Conservation (phyloP, 92 coral and sea anemone species). For the Epizoanthus fatuus region DNA sequence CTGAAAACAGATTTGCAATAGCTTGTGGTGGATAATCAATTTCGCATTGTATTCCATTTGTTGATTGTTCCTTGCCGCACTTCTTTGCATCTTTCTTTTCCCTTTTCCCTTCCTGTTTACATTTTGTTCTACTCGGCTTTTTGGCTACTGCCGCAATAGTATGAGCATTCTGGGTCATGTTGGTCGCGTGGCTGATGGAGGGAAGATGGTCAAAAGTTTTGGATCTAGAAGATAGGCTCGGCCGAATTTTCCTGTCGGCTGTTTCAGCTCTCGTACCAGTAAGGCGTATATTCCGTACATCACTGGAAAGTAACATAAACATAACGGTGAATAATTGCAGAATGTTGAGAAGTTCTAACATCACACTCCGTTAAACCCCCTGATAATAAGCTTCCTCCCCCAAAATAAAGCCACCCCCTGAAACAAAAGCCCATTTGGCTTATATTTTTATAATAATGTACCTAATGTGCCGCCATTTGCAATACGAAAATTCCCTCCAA, state of each 20-base stretch:
- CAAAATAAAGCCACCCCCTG: too few relatives aligned
- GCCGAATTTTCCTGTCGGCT: constrained; percentile 38
- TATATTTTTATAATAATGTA: too few relatives aligned
- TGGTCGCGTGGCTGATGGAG: constrained; percentile 41
- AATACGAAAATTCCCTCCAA: too few relatives aligned
- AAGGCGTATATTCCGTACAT: constrained; percentile 70
- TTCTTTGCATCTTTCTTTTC: neutral
- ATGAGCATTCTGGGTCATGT: constrained; percentile 11
- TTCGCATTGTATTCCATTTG: neutral
- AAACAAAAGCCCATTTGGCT: too few relatives aligned
- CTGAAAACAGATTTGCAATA: neutral
- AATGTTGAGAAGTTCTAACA: too few relatives aligned
- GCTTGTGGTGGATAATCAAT: neutral
- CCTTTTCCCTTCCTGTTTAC: neutral
- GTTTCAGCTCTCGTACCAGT: constrained; percentile 77
- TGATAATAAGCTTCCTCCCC: neutral
- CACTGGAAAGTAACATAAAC: constrained; percentile 39
- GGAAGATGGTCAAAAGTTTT: constrained; percentile 51
- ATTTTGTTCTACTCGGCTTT: neutral
- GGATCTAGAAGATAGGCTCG: constrained; percentile 34
- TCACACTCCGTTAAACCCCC: too few relatives aligned
- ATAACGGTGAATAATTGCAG: neutral
- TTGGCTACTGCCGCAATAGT: constrained; percentile 20
- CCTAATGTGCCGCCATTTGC: too few relatives aligned
- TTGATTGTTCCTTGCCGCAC: neutral